A percentile compares a stretch with the other conserved stretches of the same genome.
Evolutionary conservation across 2,113 vertebrate genomes (phyloP).

Genomic region (Panthera tigris): DNA sequence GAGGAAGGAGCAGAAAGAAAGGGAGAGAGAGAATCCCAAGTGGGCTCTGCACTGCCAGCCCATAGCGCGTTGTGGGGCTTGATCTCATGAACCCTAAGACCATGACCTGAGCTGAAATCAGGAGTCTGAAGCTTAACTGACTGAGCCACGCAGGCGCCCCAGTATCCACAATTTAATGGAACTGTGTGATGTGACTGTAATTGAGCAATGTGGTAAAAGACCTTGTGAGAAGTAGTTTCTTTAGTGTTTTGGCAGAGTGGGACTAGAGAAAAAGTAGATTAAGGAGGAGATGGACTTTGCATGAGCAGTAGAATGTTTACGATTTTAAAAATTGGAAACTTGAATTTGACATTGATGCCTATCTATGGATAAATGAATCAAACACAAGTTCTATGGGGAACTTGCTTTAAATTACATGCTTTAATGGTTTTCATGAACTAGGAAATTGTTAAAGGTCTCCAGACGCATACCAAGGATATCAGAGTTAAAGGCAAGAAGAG

Average conservation of each 20-base stretch:
- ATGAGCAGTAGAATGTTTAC: neutral
- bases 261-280: neutral
- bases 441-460: neutral
- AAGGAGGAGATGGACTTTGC: neutral
- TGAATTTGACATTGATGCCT: neutral
- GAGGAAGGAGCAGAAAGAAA: neutral
- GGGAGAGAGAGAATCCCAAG: neutral
- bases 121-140: neutral
- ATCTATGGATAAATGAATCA: neutral
- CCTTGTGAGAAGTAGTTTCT: neutral
- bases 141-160: neutral
- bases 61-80: no score
- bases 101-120: neutral
- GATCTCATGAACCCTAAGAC: no score
- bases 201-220: neutral
- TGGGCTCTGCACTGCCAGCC: no score
- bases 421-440: neutral
- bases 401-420: neutral
- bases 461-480: neutral
- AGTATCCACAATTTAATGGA: neutral
- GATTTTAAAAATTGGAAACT: slow-evolving; percentile 24
- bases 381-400: neutral
- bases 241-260: neutral
- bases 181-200: neutral
- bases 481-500: neutral